Conservation (phyloP, 2,797 vertebrate genomes). For the Semotilus atromaculatus region DNA sequence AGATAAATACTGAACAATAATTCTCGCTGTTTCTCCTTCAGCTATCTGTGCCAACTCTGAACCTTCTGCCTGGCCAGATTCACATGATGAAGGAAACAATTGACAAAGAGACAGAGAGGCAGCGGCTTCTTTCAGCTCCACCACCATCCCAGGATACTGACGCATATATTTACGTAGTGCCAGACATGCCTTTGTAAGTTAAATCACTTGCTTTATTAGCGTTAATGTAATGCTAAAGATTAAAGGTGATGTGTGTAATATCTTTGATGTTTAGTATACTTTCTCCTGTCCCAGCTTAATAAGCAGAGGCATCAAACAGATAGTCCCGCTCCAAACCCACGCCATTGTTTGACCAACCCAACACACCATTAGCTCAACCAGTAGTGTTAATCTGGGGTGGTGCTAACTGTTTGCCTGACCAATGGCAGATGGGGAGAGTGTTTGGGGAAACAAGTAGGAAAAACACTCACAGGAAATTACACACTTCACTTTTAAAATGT, state of each 20-base stretch:
- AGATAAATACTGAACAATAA: not conserved
- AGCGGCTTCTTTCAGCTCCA: not conserved
- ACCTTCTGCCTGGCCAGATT: constrained; percentile 85
- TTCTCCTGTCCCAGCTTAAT: not conserved
- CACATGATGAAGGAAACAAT: constrained; percentile 77
- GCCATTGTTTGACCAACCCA: not conserved
- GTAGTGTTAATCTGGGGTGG: not conserved
- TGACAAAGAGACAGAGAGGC: constrained; percentile 73
- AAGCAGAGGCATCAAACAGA: not conserved
- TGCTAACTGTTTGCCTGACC: not conserved
- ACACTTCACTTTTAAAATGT: not conserved
- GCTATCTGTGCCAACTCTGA: constrained; percentile 79
- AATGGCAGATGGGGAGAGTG: not conserved
- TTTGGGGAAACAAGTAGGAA: not conserved
- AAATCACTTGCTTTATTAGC: not conserved
- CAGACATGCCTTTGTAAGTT: constrained; percentile 76
- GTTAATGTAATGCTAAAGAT: not conserved
- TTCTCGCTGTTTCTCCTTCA: constrained; percentile 57
- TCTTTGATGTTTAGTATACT: not conserved
- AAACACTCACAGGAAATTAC: not conserved
- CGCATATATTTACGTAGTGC: constrained; percentile 25
- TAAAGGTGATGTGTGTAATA: not conserved
- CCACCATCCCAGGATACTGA: not conserved
- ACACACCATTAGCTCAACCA: not conserved
- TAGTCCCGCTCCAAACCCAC: not conserved